A percentile compares a stretch with the other conserved stretches of the same genome.
These are phyloP conservation scores for Hippocampus zosterae DNA, from an alignment of 2,113 vertebrate species.

Conservation along the genomic window DNA sequence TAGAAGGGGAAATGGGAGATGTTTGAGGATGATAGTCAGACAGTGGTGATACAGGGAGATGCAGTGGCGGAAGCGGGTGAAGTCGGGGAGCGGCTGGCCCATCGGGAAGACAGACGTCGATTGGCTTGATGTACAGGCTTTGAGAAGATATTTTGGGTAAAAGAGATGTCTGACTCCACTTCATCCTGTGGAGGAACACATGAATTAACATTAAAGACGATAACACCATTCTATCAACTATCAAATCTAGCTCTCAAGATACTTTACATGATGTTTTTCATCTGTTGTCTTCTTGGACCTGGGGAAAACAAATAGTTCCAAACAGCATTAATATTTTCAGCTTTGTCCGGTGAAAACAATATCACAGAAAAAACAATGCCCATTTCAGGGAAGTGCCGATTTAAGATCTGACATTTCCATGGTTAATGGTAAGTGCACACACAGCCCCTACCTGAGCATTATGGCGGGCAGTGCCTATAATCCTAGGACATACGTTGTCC, in stretches of 20 bases:
- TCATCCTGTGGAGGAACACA: constrained; percentile 61
- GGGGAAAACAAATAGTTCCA: constrained; percentile 57
- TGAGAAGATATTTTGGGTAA: constrained; percentile 81
- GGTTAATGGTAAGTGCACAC: not conserved
- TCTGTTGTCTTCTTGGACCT: constrained; percentile 63
- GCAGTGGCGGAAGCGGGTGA: constrained; percentile 62
- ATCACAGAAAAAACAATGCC: constrained; percentile 13
- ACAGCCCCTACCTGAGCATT: no score
- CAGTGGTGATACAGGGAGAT: constrained; percentile 46
- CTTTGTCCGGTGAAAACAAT: constrained; percentile 23
- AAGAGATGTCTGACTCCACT: constrained; percentile 37
- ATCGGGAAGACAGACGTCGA: constrained; percentile 86
- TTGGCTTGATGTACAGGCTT: constrained; percentile 87
- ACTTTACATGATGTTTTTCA: constrained; percentile 65
- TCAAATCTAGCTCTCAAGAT: constrained; percentile 40
- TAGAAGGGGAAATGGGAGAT: constrained; percentile 46
- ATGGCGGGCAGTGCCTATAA: no score
- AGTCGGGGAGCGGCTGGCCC: constrained; percentile 81
- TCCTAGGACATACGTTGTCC: no score
- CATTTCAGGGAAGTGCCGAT: constrained; percentile 6
- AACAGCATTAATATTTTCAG: constrained; percentile 32
- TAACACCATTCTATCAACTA: constrained; percentile 39
- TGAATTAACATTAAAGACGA: constrained; percentile 61
- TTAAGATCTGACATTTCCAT: not conserved
- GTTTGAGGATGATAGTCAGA: constrained; percentile 48